A percentile compares a stretch with the other conserved stretches of the same genome.
These are phyloP conservation scores for Euthynnus affinis DNA, from an alignment of 2,797 vertebrate species.

Conservation along the genomic window DNA sequence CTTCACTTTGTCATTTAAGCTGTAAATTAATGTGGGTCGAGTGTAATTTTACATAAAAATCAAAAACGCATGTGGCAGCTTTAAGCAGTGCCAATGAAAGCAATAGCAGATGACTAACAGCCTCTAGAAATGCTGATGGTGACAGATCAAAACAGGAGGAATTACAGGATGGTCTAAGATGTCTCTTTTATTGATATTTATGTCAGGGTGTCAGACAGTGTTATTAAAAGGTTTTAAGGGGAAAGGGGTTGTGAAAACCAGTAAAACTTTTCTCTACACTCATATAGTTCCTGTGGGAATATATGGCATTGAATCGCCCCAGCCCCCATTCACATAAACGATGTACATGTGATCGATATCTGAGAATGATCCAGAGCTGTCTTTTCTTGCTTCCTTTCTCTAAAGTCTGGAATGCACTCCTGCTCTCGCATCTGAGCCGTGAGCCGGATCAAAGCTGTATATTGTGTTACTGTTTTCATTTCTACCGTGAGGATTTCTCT, in stretches of 20 bases:
- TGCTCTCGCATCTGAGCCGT: conserved; percentile 67
- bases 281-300: conserved; percentile 17
- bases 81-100: conserved; percentile 44
- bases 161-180: conserved; percentile 23
- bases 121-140: conserved; percentile 26
- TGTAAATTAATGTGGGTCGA: not conserved
- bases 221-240: conserved; percentile 20
- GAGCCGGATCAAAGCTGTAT: conserved; percentile 80
- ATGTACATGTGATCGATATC: conserved; percentile 62
- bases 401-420: conserved; percentile 62
- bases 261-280: conserved; percentile 10
- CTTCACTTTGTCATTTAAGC: not conserved
- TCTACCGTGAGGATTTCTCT: conserved; percentile 85
- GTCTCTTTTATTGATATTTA: conserved; percentile 54
- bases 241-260: conserved; percentile 17
- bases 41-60: conserved; percentile 31
- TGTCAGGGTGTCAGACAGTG: conserved; percentile 32
- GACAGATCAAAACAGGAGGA: conserved; percentile 29
- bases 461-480: conserved; percentile 88
- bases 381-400: conserved; percentile 37
- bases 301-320: not conserved
- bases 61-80: conserved; percentile 36
- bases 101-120: conserved; percentile 45
- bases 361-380: conserved; percentile 28
- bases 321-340: conserved; percentile 29